Evolutionary conservation across 2,113 vertebrate genomes (phyloP).

Genomic region (Heptranchias perlo): DNA sequence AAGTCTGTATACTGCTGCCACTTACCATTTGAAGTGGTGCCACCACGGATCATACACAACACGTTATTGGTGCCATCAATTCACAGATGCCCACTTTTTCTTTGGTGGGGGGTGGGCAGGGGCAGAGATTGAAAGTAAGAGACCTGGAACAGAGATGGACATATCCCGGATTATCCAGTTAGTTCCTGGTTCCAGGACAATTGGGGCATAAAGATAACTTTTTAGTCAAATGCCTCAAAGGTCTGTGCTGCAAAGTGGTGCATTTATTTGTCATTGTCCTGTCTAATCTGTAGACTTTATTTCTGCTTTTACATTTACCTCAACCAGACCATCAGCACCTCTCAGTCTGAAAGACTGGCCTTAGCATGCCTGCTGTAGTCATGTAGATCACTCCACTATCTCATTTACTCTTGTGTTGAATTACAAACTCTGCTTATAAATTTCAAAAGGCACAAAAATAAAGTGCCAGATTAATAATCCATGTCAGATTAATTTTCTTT

Average conservation of each 20-base stretch:
- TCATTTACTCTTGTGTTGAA: background rate
- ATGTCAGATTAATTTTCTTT: background rate
- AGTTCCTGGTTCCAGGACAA: background rate
- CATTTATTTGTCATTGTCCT: slow-evolving; percentile 1
- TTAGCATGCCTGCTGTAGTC: background rate
- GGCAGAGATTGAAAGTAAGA: background rate
- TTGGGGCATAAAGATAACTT: background rate
- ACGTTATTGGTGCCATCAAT: background rate
- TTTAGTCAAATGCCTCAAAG: background rate
- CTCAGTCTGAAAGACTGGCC: background rate
- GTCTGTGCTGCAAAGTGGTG: slow-evolving; percentile 27
- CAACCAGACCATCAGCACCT: background rate
- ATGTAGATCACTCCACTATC: background rate
- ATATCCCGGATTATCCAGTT: background rate
- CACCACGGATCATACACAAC: background rate
- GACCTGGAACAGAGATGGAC: background rate
- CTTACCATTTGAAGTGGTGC: background rate
- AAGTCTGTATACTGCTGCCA: background rate
- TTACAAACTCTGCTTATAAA: background rate
- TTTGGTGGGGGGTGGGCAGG: background rate
- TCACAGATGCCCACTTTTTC: background rate
- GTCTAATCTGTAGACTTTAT: background rate
- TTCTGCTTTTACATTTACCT: background rate
- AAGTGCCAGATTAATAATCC: background rate
- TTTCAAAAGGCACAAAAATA: background rate